Base-by-base conservation (phyloP, 37 sponge, comb jelly and placozoan species). In the Trichoplax adhaerens region DNA sequence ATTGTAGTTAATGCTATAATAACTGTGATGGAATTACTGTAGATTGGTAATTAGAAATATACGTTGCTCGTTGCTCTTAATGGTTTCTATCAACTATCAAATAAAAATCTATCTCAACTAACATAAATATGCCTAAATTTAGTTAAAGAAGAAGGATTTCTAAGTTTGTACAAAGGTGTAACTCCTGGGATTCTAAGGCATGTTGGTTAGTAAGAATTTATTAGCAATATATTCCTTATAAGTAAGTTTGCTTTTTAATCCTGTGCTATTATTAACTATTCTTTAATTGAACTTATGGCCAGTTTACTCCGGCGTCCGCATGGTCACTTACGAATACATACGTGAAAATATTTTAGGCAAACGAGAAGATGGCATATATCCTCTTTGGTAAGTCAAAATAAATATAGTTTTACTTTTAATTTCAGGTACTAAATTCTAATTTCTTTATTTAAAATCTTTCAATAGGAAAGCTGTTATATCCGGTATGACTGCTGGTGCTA, bases 181-280 rank as follows among this genome's bases (percentile, higher is more conserved):
- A 48, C 68, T 48, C 88, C 93, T 6, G 93, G 85, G 53, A 66
- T 91, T 4, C 65, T 88, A 10, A 72, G 93, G 29, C 93, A 92
- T 69, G 54, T 68, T 29, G 78, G 83, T 82, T 61, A 69, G 79
- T 50, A 2, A 5, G 50, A 51, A 8, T 48, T 3, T 0, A 2
- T 51, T 2, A 57, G 50, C 49, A 58, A 53, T 55, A 48, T 12
- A 53, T 4, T 70, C 58, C 48, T 5, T 60, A 8, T 60, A 12
- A 8, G 5, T 70, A 61, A 57, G 63, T 3, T 50, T 53, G 50
- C 54, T 46, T 49, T 12, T 6, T 73, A 10, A 12, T 3, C 10
- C 46, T 55, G 6, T 73, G 5, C 5, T 5, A 5, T 5, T 64
- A 73, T 65, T 7, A 73, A 64, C 46, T 7, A 64, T 3, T 73